Evolutionary conservation across 1,140 invertebrate genomes (phyloP).

Genomic region (Eumaeus atala): DNA sequence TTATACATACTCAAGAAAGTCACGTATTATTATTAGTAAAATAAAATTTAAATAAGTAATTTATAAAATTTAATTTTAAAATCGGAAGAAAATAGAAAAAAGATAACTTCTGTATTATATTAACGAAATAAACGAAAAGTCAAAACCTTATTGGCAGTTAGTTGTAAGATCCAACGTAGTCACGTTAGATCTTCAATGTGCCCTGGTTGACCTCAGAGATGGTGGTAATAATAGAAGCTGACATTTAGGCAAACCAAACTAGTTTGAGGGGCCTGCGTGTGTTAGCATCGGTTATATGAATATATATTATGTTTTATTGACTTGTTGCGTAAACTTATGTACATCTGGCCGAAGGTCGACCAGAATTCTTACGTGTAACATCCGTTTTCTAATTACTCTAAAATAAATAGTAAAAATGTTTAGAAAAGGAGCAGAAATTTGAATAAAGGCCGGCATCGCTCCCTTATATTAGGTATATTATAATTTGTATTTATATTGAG

Average conservation of each 20-base stretch:
- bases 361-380: conserved; percentile 23
- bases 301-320: conserved; percentile 24
- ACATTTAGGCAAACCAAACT: conserved; percentile 58
- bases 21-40: too few relatives aligned
- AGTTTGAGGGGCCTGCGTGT: conserved; percentile 46
- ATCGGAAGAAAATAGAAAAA: too few relatives aligned
- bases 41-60: too few relatives aligned
- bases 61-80: too few relatives aligned
- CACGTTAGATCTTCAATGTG: conserved; percentile 21
- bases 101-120: neutral
- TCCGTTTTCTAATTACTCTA: conserved; percentile 18
- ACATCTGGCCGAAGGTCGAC: conserved; percentile 25
- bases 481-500: too few relatives aligned
- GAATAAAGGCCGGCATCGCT: too few relatives aligned
- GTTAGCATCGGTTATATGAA: conserved; percentile 30
- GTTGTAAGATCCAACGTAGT: conserved; percentile 24
- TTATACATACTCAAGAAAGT: too few relatives aligned
- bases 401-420: neutral
- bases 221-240: conserved; percentile 59
- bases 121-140: neutral
- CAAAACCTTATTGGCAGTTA: conserved; percentile 29
- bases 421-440: too few relatives aligned
- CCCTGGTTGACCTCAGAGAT: conserved; percentile 39
- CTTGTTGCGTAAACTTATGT: conserved; percentile 35
- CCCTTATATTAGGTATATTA: too few relatives aligned